phyloP scores from a whole-genome alignment of 2,113 vertebrate species.

The Nycticorax nycticorax region DNA sequence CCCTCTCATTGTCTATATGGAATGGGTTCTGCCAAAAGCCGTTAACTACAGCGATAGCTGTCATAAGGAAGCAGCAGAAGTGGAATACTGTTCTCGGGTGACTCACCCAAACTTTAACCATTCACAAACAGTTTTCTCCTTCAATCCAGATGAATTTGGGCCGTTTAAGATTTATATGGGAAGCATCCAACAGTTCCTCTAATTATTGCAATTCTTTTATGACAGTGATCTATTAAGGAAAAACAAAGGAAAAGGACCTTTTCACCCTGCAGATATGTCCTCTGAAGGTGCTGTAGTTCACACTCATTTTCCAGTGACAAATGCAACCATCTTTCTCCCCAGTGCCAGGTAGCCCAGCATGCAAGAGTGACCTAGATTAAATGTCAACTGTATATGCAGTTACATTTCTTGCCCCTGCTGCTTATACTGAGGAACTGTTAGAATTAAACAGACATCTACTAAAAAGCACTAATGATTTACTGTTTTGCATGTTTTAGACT shows the following conservation, averaged over 20 bases:
- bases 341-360: neutral
- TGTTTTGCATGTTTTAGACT: neutral
- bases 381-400: neutral
- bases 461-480: neutral
- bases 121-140: neutral
- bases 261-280: neutral
- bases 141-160: neutral
- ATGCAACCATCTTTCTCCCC: neutral
- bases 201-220: neutral
- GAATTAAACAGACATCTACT: neutral
- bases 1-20: neutral
- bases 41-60: neutral
- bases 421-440: neutral
- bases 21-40: neutral
- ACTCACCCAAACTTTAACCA: neutral
- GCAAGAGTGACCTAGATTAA: neutral
- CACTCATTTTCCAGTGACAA: neutral
- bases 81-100: neutral
- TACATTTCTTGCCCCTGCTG: neutral
- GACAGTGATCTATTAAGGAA: neutral
- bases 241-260: neutral
- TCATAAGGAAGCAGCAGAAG: neutral
- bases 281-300: neutral
- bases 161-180: neutral
- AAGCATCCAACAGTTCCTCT: neutral